Conservation (phyloP, 2,113 vertebrate species). For the Narcine bancroftii region DNA sequence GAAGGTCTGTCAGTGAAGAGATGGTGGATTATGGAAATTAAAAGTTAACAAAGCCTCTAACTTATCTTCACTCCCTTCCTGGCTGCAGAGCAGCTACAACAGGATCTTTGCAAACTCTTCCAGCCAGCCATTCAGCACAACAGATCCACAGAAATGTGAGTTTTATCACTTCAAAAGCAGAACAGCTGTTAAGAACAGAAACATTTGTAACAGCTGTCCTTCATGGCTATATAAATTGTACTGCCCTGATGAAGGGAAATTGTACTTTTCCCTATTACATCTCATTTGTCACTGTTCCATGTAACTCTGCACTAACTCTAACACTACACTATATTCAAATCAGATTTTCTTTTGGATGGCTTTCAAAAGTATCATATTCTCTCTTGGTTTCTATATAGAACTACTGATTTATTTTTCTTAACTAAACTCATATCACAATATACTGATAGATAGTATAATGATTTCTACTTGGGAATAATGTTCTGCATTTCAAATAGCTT, state of each 20-base stretch:
- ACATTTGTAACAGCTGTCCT: constrained; percentile 33
- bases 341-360: neutral
- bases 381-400: neutral
- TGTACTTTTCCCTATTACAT: constrained; percentile 33
- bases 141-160: neutral
- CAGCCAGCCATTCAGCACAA: neutral
- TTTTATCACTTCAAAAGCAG: neutral
- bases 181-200: constrained; percentile 32
- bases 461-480: neutral
- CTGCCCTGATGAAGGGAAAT: neutral
- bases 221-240: neutral
- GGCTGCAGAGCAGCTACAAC: neutral
- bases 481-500: neutral
- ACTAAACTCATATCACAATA: neutral
- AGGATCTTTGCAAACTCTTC: neutral
- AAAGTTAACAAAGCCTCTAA: neutral
- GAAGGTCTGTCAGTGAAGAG: neutral
- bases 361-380: neutral
- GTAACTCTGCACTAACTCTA: neutral
- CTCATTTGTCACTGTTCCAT: constrained; percentile 19
- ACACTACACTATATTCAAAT: neutral
- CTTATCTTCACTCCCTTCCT: neutral
- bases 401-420: neutral
- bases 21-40: neutral
- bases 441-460: neutral